A percentile compares a stretch with the other conserved stretches of the same genome.
Evolutionary conservation across 1,140 invertebrate species (phyloP).

Genomic region (Cydia strobilella): DNA sequence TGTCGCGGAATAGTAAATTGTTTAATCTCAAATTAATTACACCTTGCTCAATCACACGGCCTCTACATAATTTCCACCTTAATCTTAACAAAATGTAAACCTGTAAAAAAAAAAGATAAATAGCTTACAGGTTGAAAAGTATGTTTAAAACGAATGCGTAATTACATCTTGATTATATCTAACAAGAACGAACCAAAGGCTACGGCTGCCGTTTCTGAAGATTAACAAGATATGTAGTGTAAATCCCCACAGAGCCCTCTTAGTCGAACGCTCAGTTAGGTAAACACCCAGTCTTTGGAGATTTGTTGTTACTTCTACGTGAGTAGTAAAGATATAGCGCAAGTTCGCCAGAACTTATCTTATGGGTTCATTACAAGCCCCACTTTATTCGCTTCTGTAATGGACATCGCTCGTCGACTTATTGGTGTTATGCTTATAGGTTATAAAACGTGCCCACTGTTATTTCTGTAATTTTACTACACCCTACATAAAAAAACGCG

Average conservation of each 20-base stretch:
- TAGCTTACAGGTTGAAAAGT: background rate
- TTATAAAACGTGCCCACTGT: conserved; percentile 24
- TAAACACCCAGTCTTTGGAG: conserved; percentile 30
- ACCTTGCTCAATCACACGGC: background rate
- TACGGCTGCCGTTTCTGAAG: conserved; percentile 23
- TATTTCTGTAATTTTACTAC: conserved; percentile 19
- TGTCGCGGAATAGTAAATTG: conserved; percentile 24
- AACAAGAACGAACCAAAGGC: background rate
- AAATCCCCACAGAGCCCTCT: conserved; percentile 20
- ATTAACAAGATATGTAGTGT: conserved; percentile 30
- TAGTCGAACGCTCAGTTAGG: conserved; percentile 24
- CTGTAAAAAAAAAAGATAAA: background rate
- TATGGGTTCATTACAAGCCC: conserved; percentile 23
- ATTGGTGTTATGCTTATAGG: conserved; percentile 12
- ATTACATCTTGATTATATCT: conserved; percentile 20
- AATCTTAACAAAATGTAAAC: background rate
- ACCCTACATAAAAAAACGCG: background rate
- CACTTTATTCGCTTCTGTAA: conserved; percentile 23
- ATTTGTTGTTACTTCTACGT: conserved; percentile 21
- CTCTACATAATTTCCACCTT: background rate
- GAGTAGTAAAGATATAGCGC: conserved; percentile 22
- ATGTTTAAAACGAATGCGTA: background rate
- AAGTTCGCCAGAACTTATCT: conserved; percentile 31
- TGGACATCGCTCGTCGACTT: conserved; percentile 19
- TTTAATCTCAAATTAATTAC: conserved; percentile 30